phyloP scores from a whole-genome alignment of 2,888 invertebrate genomes.

The Sphecodes monilicornis region DNA sequence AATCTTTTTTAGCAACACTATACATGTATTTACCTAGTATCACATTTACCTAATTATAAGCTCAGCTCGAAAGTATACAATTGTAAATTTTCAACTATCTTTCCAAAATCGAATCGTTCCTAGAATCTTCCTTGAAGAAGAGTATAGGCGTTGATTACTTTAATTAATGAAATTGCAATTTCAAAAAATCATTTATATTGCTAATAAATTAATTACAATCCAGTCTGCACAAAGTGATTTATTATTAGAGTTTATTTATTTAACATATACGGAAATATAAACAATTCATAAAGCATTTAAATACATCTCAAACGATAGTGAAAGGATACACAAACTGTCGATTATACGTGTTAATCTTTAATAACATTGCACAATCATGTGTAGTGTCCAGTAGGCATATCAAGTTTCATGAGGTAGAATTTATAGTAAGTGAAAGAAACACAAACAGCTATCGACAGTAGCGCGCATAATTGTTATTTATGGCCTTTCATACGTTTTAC shows the following conservation, averaged over 20 bases:
- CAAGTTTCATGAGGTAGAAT: neutral
- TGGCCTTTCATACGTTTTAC: neutral
- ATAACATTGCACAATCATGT: slow-evolving; percentile 15
- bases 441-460: neutral
- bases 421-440: slow-evolving; percentile 15
- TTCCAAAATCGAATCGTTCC: too few relatives aligned
- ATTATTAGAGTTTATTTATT: neutral
- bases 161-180: neutral
- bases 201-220: neutral
- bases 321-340: neutral
- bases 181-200: neutral
- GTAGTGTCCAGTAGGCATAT: slow-evolving; percentile 1
- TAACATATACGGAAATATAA: neutral
- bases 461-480: neutral
- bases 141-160: too few relatives aligned
- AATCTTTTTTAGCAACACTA: too few relatives aligned
- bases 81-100: slow-evolving; percentile 31
- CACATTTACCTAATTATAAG: too few relatives aligned
- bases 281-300: neutral
- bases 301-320: neutral
- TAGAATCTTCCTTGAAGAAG: too few relatives aligned
- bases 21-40: too few relatives aligned
- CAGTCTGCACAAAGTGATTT: neutral
- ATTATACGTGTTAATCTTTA: neutral
- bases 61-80: neutral